Conservation (phyloP, 2,797 vertebrate species). For the Takifugu ocellatus region DNA sequence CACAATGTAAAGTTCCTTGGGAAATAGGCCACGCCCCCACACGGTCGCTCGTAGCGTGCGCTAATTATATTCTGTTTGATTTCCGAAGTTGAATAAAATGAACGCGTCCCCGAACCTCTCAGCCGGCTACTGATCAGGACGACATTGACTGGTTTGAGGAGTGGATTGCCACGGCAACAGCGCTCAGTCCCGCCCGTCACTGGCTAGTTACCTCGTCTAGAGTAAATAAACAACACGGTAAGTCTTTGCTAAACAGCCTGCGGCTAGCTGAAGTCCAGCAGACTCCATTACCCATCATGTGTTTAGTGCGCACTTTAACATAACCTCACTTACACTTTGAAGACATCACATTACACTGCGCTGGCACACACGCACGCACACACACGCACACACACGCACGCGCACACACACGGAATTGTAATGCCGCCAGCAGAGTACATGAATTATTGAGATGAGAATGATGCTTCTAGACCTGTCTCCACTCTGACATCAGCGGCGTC, state of each 20-base stretch:
- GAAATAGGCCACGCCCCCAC: too few species aligned
- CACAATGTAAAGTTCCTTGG: too few species aligned
- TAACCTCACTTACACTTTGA: conserved; percentile 38
- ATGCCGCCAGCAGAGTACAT: conserved; percentile 48
- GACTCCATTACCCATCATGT: conserved; percentile 47
- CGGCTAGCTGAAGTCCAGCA: conserved; percentile 41
- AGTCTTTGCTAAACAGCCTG: conserved; percentile 54
- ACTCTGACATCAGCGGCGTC: conserved; percentile 35
- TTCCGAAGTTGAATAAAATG: too few species aligned
- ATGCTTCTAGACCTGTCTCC: conserved; percentile 62
- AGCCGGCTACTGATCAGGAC: too few species aligned
- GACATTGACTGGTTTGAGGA: too few species aligned
- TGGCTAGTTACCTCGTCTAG: too few species aligned
- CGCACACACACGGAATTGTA: conserved; percentile 30
- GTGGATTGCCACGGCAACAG: too few species aligned
- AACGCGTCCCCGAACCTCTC: too few species aligned
- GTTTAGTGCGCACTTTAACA: conserved; percentile 55
- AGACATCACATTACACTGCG: conserved; percentile 55
- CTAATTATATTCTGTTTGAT: too few species aligned
- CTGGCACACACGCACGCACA: conserved; percentile 19
- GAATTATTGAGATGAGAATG: conserved; percentile 68
- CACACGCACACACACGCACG: conserved; percentile 11
- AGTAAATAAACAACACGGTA: too few species aligned
- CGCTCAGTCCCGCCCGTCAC: too few species aligned
- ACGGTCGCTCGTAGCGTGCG: too few species aligned